Conservation (phyloP, 23 tunicate genomes). For the Trididemnum clinides region DNA sequence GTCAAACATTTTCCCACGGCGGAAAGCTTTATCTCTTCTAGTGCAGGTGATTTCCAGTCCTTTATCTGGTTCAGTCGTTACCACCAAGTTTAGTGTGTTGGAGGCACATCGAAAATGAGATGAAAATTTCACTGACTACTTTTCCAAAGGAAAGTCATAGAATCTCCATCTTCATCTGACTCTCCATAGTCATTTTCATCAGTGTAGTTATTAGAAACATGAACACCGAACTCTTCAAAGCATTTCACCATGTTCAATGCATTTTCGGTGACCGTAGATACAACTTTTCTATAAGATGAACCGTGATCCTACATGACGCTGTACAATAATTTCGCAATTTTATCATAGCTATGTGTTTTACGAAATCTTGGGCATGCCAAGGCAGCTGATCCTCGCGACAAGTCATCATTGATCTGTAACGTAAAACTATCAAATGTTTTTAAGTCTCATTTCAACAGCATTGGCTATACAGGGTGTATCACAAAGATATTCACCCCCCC, state of each 20-base stretch:
- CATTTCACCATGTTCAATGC: background rate
- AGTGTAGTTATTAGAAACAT: background rate
- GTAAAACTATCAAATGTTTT: background rate
- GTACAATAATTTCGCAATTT: constrained; percentile 1
- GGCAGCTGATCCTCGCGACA: constrained; percentile 20
- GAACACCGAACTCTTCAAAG: background rate
- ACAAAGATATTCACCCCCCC: too few species aligned
- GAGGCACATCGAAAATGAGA: background rate
- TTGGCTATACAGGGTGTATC: too few species aligned
- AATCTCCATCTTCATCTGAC: background rate
- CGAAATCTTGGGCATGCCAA: background rate
- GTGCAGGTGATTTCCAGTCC: background rate
- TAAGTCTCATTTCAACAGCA: too few species aligned
- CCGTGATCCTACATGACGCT: background rate
- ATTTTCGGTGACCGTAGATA: background rate
- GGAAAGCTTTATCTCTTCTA: background rate
- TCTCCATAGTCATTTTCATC: background rate
- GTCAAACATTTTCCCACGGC: background rate
- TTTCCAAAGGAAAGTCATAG: background rate
- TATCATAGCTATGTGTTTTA: constrained; percentile 2
- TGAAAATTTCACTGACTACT: background rate
- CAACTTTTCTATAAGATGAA: background rate
- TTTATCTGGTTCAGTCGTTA: background rate
- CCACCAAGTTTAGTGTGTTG: background rate
- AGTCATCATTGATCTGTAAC: constrained; percentile 11